Evolutionary conservation across 2,113 vertebrate species (phyloP), one percentile per base, ranked within the genome.

Genomic region (Thalassoma bifasciatum): DNA sequence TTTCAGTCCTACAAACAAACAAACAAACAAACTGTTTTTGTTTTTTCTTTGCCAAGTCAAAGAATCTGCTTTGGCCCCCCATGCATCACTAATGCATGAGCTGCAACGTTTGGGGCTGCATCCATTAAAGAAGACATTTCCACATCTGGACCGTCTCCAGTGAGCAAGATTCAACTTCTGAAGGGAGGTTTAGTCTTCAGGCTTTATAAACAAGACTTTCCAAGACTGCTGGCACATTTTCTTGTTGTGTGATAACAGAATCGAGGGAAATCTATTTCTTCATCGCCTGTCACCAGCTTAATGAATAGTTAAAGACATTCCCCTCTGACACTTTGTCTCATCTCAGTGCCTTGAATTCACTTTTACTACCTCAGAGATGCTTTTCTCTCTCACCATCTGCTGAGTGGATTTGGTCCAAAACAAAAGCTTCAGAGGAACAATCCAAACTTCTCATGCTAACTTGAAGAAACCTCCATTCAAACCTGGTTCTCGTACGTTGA

Each of bases 221-320:
- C 14, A 12, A 24, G 19, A 52, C 22, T 47, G 26, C n/a, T 68
- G 65, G 72, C 61, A 74, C 42, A 22, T 22, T 56, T 71, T 68
- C 47, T 51, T 3, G 10, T 46, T 67, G 52, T 40, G 66, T 75
- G 50, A 56, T 40, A 26, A 16, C 74, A 21, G 61, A 75, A 62
- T 46, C 44, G 37, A 51, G 65, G 42, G 8, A 54, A 50, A 77
- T 81, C 53, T 14, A 59, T 75, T 69, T 69, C 34, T 21, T 67
- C 58, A 76, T 63, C 24, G 1, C 10, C 68, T 77, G 79, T 72
- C 74, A 69, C n/a, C 10, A 3, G 37, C 30, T 30, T 64, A 79
- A 76, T 73, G 65, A 5, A 70, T 7, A 75, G 58, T 75, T 78
- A 59, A 59, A 75, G 46, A 70, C 24, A 21, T 59, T 74, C 66